Percentiles rank a stretch among this genome's conserved stretches.
Conservation (phyloP, 92 coral and sea anemone species). For the Hydrozoanthus gracilis region DNA sequence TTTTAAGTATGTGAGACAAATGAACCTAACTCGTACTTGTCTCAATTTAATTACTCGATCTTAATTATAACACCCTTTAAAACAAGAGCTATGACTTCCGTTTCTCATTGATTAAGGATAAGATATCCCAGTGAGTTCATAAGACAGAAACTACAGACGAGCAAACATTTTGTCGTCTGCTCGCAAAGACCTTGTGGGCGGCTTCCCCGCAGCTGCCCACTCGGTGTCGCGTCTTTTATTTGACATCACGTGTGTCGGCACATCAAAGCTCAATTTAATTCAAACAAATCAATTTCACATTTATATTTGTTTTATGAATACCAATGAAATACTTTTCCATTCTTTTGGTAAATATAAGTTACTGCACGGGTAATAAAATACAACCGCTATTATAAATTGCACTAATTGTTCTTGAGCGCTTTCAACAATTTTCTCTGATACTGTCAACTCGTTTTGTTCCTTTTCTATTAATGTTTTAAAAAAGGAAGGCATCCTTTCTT, state of each 20-base stretch:
- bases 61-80: conserved; percentile 4
- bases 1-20: conserved; percentile 1
- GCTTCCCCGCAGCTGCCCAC: conserved; percentile 47
- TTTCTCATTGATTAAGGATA: conserved; percentile 14
- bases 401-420: background rate
- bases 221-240: conserved; percentile 41
- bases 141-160: conserved; percentile 39
- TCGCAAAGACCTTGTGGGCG: conserved; percentile 11
- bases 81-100: conserved; percentile 30
- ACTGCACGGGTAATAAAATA: background rate
- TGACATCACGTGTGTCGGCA: conserved; percentile 72
- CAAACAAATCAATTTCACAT: conserved; percentile 62
- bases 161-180: conserved; percentile 9
- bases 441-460: background rate
- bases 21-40: background rate
- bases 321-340: conserved; percentile 58
- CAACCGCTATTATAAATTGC: conserved; percentile 6
- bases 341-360: conserved; percentile 53
- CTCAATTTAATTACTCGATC: conserved; percentile 21
- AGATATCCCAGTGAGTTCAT: conserved; percentile 30
- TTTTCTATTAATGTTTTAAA: background rate
- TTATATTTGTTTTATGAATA: conserved; percentile 70
- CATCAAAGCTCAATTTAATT: conserved; percentile 69
- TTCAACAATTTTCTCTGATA: background rate
- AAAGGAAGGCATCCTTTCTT: background rate